Evolutionary conservation across 1,140 invertebrate species (phyloP), one percentile per base, ranked within the genome.

Genomic region (Orchestia grillus): DNA sequence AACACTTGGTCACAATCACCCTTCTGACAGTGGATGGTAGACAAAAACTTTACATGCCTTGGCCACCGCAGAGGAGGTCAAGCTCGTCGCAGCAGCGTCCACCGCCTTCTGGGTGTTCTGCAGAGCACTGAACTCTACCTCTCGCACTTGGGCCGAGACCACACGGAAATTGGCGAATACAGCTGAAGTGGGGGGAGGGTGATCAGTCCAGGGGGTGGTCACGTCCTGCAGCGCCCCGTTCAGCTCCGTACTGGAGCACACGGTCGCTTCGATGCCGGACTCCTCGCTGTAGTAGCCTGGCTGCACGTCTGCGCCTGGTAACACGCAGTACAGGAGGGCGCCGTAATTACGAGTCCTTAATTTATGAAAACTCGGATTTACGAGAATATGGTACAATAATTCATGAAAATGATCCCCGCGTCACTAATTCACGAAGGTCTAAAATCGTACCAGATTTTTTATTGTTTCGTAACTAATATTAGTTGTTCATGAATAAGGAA

Each of bases 271-370:
- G 43, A 94, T 94, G 92, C 92, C 92, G 3, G 92, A 94, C 44
- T 94, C 92, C 40, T 94, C 92, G 92, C 92, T 94, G 92, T 94
- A 94, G 92, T 94, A 44, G 43, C 43, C 43, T 6, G 92, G 92
- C 92, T 44, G 43, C 15, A 44, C 44, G 44, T 45, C 44, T 15
- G 92, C 44, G 19, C 43, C 43, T 94, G 92, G 43, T 44, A 45
- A 8, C 88, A 90, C 43, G 36, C 36, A 87, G 40, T 36, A 36
- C n/a, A n/a, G n/a, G n/a, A n/a, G n/a, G n/a, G n/a, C n/a, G n/a
- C n/a, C n/a, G n/a, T 19, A 77, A 77, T 77, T 77, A 77, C 62
- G 62, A 16, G 40, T 77, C 40, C 40, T 77, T 40, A 16, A 77
- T 40, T 77, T 19, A 77, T 40, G 40, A 77, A 77, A 77, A n/a